Evolutionary conservation across 2,113 vertebrate species (phyloP).

Genomic region (Mionectes macconnelli): DNA sequence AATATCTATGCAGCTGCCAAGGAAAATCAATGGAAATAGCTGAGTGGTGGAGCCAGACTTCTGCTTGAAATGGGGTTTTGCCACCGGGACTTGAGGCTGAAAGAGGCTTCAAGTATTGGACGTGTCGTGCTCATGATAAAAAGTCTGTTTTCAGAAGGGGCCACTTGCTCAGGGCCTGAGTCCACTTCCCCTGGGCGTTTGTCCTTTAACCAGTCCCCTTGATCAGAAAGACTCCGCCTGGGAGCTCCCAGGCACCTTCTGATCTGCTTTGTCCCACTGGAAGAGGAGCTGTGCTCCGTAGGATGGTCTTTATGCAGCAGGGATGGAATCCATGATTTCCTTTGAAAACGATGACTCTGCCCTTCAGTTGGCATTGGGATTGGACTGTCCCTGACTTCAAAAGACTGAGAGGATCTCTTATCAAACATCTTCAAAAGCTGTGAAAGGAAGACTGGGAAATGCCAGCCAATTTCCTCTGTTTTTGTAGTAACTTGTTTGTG

Average conservation of each 20-base stretch:
- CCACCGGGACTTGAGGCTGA: not conserved
- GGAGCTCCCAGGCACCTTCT: not conserved
- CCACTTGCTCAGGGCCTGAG: not conserved
- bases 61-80: not conserved
- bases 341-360: not conserved
- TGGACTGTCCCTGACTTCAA: constrained; percentile 28
- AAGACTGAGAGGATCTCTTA: constrained; percentile 30
- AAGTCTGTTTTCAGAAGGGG: not conserved
- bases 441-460: constrained; percentile 51
- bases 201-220: not conserved
- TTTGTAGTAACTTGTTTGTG: constrained; percentile 18
- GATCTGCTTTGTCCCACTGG: not conserved
- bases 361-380: not conserved
- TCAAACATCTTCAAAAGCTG: constrained; percentile 54
- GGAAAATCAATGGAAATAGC: constrained; percentile 12
- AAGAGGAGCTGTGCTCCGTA: not conserved
- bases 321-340: not conserved
- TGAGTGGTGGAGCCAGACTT: not conserved
- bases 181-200: not conserved
- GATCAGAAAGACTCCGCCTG: not conserved
- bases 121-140: not conserved
- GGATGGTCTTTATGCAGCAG: not conserved
- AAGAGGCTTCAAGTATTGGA: not conserved
- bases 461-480: constrained; percentile 54
- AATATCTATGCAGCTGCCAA: not conserved